Evolutionary conservation across 2,797 vertebrate species (phyloP).

Genomic region (Sebastiscus albofasciatus): DNA sequence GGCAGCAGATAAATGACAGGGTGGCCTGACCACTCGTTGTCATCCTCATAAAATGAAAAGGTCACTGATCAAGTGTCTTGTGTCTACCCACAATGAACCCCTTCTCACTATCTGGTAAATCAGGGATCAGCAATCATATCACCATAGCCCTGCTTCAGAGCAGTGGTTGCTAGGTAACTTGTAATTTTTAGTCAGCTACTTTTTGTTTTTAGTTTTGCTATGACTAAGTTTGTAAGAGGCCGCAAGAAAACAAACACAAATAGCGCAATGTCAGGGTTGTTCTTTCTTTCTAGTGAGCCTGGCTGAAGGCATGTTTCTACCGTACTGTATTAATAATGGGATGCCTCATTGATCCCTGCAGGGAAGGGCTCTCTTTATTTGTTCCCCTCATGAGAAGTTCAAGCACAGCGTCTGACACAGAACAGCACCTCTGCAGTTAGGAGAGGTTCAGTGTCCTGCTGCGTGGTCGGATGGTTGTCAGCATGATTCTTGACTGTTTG

Average conservation of each 20-base stretch:
- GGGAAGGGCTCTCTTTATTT: neutral
- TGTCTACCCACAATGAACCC: neutral
- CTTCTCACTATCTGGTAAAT: neutral
- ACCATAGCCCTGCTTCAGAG: neutral
- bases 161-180: conserved; percentile 51
- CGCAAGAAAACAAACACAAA: neutral
- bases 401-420: neutral
- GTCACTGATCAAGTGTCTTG: conserved; percentile 2
- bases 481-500: neutral
- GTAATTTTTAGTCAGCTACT: neutral
- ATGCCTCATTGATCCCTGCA: neutral
- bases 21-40: neutral
- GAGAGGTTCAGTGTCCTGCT: neutral
- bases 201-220: neutral
- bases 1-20: neutral
- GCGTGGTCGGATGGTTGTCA: neutral
- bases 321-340: neutral
- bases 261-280: neutral
- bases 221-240: neutral
- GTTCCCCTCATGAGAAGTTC: neutral
- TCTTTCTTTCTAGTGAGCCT: neutral
- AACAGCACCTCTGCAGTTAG: neutral
- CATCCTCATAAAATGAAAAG: conserved; percentile 4
- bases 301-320: neutral
- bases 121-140: neutral